These are phyloP conservation scores for Spea bombifrons DNA, from an alignment of 2,113 vertebrate genomes.

Conservation along the genomic window DNA sequence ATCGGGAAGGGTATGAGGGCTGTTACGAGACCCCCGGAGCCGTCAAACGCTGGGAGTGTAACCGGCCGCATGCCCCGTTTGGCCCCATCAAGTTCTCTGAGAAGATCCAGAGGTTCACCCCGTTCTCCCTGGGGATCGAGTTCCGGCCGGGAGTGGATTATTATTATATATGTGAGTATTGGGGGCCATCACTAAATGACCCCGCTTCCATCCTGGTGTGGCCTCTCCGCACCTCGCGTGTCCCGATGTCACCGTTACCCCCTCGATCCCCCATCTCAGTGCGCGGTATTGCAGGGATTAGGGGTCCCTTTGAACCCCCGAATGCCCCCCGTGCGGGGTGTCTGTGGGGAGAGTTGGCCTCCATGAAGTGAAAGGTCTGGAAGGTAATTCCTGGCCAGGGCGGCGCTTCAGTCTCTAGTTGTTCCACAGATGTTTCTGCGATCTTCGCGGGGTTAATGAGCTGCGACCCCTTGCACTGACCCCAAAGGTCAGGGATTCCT, in stretches of 20 bases:
- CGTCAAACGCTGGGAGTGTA: conserved; percentile 72
- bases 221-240: too few relatives aligned
- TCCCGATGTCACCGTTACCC: conserved; percentile 3
- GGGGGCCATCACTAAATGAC: not conserved
- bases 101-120: conserved; percentile 74
- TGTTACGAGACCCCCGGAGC: conserved; percentile 56
- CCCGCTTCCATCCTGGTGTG: too few relatives aligned
- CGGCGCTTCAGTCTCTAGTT: too few relatives aligned
- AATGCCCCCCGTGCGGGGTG: too few relatives aligned
- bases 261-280: not conserved
- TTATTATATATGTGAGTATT: conserved; percentile 71
- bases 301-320: too few relatives aligned
- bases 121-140: conserved; percentile 70
- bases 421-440: too few relatives aligned
- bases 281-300: too few relatives aligned
- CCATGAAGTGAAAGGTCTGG: too few relatives aligned
- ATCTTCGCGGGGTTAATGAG: not conserved
- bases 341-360: too few relatives aligned
- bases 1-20: conserved; percentile 59
- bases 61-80: conserved; percentile 60
- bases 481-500: not conserved
- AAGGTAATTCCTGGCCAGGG: too few relatives aligned
- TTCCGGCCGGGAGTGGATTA: conserved; percentile 70
- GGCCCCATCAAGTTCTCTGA: conserved; percentile 68
- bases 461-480: not conserved